A percentile compares a stretch with the other conserved stretches of the same genome.
Conservation (phyloP, 2,113 vertebrate species). For the Lasiurus cinereus region DNA sequence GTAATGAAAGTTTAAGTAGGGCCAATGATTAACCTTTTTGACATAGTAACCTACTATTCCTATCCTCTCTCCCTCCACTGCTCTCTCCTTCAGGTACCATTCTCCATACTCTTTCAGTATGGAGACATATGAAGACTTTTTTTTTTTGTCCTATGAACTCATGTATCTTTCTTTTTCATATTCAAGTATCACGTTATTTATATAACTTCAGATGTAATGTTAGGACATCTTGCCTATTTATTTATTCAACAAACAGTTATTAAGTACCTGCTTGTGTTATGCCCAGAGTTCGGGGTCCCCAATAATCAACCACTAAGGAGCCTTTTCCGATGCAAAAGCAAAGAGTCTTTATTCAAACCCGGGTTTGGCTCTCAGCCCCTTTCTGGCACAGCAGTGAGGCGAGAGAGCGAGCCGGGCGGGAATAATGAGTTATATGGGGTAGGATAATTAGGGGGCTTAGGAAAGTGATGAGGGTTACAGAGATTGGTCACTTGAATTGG, state of each 20-base stretch:
- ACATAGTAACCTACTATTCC: not conserved
- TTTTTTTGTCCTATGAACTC: not conserved
- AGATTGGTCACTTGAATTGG: too few relatives aligned
- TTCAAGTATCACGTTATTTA: slow-evolving; percentile 26
- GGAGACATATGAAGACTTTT: not conserved
- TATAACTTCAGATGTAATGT: not conserved
- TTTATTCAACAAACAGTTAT: not conserved
- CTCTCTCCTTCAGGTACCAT: not conserved
- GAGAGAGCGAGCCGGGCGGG: too few relatives aligned
- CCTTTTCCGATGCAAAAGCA: too few relatives aligned
- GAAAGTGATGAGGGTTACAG: too few relatives aligned
- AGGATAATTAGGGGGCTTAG: too few relatives aligned
- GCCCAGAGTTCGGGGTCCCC: too few relatives aligned
- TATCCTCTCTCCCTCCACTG: not conserved
- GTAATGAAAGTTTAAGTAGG: not conserved
- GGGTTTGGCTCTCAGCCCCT: too few relatives aligned
- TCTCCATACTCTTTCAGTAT: not conserved
- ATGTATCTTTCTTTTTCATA: not conserved
- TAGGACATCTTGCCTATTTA: not conserved
- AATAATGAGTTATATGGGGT: too few relatives aligned
- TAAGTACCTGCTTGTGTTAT: not conserved
- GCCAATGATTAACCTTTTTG: not conserved
- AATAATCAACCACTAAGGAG: too few relatives aligned
- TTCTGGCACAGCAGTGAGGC: too few relatives aligned
- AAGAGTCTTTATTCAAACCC: too few relatives aligned